Percentiles rank a stretch among this genome's conserved stretches.
phyloP scores from a whole-genome alignment of 2,888 invertebrate species.

The Tenodera sinensis region DNA sequence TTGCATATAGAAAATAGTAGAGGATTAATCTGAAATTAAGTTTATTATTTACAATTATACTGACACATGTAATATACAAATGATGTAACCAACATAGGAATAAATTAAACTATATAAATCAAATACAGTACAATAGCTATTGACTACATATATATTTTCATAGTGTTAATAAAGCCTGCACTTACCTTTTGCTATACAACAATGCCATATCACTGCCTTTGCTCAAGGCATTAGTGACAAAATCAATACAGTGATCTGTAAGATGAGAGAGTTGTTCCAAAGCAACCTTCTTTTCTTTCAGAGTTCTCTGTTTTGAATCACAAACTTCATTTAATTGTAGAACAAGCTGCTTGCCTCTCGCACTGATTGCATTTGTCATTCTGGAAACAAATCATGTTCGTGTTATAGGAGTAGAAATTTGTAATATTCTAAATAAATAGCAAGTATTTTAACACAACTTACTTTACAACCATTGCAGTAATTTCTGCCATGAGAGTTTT shows the following conservation, averaged over 20 bases:
- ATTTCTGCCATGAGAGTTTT: constrained; percentile 81
- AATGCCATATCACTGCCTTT: constrained; percentile 81
- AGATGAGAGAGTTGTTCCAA: constrained; percentile 76
- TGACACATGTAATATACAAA: too few relatives aligned
- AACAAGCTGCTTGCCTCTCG: constrained; percentile 77
- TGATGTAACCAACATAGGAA: too few relatives aligned
- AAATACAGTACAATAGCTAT: too few relatives aligned
- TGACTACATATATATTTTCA: too few relatives aligned
- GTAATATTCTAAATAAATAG: not conserved
- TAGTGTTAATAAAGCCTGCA: not conserved
- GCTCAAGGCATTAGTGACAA: constrained; percentile 74
- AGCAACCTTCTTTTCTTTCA: constrained; percentile 80
- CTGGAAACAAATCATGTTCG: constrained; percentile 43
- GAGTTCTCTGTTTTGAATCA: constrained; percentile 63
- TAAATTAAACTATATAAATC: too few relatives aligned
- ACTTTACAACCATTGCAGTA: constrained; percentile 81
- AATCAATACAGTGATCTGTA: constrained; percentile 84
- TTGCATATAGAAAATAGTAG: too few relatives aligned
- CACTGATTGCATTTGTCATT: constrained; percentile 77
- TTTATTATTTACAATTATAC: too few relatives aligned
- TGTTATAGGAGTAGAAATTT: not conserved
- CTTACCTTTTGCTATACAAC: constrained; percentile 73
- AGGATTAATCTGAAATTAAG: too few relatives aligned
- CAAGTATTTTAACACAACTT: constrained; percentile 41
- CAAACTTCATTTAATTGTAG: constrained; percentile 73